phyloP scores from a whole-genome alignment of 2,113 vertebrate genomes.

The Procavia capensis region DNA sequence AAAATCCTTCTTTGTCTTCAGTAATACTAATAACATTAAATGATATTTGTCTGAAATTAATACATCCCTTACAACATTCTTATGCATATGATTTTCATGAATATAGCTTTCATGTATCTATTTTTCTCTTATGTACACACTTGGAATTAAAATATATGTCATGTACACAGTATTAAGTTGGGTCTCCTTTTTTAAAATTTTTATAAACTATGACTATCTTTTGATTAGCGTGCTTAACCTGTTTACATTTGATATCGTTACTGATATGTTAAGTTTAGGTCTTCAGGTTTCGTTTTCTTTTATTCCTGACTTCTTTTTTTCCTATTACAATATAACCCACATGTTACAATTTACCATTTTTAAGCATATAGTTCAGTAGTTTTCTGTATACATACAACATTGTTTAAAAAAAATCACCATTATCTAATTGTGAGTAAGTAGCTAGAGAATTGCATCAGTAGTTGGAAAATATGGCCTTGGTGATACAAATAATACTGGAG shows the following conservation, averaged over 20 bases:
- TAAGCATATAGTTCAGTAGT: too few species aligned
- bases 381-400: too few species aligned
- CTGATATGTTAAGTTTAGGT: neutral
- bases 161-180: neutral
- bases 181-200: neutral
- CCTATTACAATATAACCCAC: neutral
- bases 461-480: too few species aligned
- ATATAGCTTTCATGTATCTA: constrained; percentile 12
- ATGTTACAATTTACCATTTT: too few species aligned
- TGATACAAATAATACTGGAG: too few species aligned
- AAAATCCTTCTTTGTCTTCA: neutral
- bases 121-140: neutral
- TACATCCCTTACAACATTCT: neutral
- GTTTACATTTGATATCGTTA: neutral
- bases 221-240: neutral
- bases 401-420: too few species aligned
- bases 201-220: neutral
- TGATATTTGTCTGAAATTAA: constrained; percentile 9
- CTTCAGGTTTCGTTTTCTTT: neutral
- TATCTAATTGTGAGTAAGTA: too few species aligned
- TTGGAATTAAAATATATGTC: constrained; percentile 4
- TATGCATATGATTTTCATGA: neutral
- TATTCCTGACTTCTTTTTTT: neutral
- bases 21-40: neutral
- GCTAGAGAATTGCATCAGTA: too few species aligned